Conservation (phyloP, 2,797 vertebrate species). For the Loris lydekkerianus region DNA sequence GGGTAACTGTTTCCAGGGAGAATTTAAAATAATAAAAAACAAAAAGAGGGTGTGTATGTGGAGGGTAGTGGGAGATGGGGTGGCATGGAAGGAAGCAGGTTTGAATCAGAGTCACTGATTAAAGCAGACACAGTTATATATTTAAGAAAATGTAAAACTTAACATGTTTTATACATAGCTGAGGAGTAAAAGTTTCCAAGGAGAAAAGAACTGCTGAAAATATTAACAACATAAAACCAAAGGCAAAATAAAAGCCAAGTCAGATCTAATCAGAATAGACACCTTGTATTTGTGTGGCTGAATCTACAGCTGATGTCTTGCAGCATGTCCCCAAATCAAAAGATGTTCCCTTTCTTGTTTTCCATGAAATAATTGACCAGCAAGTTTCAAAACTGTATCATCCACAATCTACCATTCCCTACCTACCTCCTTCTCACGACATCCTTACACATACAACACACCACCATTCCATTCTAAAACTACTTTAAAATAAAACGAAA, state of each 20-base stretch:
- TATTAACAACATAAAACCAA: background rate
- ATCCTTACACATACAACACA: background rate
- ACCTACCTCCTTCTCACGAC: background rate
- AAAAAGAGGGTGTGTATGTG: background rate
- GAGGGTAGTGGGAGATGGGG: background rate
- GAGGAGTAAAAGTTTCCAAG: background rate
- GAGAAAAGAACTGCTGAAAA: background rate
- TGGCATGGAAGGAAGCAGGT: background rate
- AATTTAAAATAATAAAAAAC: background rate
- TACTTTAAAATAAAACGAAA: background rate
- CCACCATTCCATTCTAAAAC: background rate
- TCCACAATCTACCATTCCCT: background rate
- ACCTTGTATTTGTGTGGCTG: background rate
- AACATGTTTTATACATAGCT: background rate
- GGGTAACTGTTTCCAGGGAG: slow-evolving; percentile 71
- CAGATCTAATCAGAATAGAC: background rate
- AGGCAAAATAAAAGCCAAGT: background rate
- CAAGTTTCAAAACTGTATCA: background rate
- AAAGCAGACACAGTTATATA: background rate
- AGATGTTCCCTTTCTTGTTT: background rate
- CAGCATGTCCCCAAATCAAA: background rate
- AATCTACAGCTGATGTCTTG: background rate
- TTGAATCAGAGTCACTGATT: slow-evolving; percentile 39
- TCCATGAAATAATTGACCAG: background rate
- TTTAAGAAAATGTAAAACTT: slow-evolving; percentile 53